These are phyloP conservation scores for Eulemur rufifrons DNA, from an alignment of 2,113 vertebrate genomes.

Conservation along the genomic window DNA sequence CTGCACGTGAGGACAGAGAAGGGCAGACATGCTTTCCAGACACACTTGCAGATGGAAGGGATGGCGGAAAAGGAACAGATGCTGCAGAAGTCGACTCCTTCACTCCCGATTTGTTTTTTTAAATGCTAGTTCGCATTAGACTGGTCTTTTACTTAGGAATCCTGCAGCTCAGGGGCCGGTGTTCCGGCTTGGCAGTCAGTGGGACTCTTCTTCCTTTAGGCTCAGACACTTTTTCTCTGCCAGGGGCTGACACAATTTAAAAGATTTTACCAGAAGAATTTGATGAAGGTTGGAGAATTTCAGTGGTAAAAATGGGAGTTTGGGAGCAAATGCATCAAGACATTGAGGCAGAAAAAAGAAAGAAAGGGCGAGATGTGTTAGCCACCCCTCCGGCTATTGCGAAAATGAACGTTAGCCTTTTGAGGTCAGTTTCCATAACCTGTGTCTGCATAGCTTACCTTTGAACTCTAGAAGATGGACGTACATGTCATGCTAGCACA, in stretches of 20 bases:
- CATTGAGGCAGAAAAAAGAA: constrained; percentile 66
- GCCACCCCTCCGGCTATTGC: constrained; percentile 65
- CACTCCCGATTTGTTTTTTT: background rate
- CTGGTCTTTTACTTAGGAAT: background rate
- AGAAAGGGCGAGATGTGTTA: constrained; percentile 70
- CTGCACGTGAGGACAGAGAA: background rate
- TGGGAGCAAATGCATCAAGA: constrained; percentile 63
- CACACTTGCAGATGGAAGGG: background rate
- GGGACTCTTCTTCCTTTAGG: background rate
- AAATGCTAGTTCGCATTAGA: too few species aligned
- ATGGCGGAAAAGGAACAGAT: accelerated
- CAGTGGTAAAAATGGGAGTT: constrained; percentile 68
- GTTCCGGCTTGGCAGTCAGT: background rate
- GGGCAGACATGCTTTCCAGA: background rate
- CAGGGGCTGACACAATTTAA: background rate
- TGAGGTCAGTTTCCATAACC: constrained; percentile 72
- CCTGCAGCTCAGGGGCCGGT: accelerated
- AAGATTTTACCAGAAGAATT: constrained; percentile 72
- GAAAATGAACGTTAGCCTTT: constrained; percentile 56
- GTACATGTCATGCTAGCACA: background rate
- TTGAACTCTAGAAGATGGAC: constrained; percentile 66
- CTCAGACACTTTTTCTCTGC: background rate
- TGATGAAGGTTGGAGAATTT: constrained; percentile 74
- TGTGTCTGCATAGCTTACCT: constrained; percentile 63
- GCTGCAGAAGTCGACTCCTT: background rate